phyloP scores from a whole-genome alignment of 2,113 vertebrate genomes.

The Alexandromys fortis region DNA sequence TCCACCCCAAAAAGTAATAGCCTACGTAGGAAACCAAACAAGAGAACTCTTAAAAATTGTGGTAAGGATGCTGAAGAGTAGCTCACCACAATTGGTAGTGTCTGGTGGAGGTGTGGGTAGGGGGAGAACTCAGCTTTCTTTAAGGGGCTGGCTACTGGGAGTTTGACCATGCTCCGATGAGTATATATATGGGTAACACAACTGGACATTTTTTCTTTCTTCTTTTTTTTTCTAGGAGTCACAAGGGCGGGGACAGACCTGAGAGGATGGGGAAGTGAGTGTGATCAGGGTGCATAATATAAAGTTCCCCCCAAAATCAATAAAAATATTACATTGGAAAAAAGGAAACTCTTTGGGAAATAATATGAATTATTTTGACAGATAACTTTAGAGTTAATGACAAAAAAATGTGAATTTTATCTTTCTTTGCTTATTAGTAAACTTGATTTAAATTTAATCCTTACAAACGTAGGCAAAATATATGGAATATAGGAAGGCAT shows the following conservation, averaged over 20 bases:
- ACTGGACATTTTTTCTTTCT: background rate
- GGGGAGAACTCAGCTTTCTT: background rate
- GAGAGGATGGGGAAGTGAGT: background rate
- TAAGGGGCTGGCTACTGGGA: background rate
- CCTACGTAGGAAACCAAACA: background rate
- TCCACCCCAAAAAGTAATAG: background rate
- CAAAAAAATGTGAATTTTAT: constrained; percentile 28
- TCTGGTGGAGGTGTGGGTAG: background rate
- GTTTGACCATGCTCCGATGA: background rate
- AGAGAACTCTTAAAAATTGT: background rate
- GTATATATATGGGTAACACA: background rate
- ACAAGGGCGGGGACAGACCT: background rate
- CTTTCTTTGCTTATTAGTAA: constrained; percentile 15
- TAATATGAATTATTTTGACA: background rate
- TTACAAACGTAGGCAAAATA: background rate
- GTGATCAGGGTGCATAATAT: background rate
- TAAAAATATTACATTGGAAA: background rate
- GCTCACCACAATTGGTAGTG: background rate
- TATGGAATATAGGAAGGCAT: background rate
- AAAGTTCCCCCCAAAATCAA: background rate
- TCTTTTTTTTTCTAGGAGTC: background rate
- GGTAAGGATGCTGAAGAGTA: background rate
- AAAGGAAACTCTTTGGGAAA: background rate
- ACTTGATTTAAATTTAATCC: background rate
- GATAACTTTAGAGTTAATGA: constrained; percentile 20